A percentile compares a stretch with the other conserved stretches of the same genome.
phyloP scores from a whole-genome alignment of 2,888 invertebrate genomes.

The Leucophora obtusa region DNA sequence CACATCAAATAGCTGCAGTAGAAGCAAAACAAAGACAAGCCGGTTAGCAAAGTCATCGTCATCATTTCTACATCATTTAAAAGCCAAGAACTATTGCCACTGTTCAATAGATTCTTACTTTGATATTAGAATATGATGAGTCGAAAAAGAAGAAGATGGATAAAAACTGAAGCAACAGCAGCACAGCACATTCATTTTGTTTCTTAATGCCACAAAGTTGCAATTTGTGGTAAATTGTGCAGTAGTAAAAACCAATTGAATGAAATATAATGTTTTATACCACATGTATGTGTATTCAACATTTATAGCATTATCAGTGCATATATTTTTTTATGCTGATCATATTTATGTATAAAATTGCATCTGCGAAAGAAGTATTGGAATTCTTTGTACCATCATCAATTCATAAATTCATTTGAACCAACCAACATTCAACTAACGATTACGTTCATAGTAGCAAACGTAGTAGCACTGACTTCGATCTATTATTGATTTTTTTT shows the following conservation, averaged over 20 bases:
- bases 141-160: background rate
- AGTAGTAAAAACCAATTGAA: slow-evolving; percentile 47
- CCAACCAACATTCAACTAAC: slow-evolving; percentile 29
- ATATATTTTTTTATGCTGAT: background rate
- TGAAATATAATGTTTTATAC: slow-evolving; percentile 44
- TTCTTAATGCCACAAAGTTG: slow-evolving; percentile 50
- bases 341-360: slow-evolving; percentile 14
- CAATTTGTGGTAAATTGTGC: slow-evolving; percentile 49
- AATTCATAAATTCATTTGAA: slow-evolving; percentile 39
- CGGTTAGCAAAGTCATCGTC: slow-evolving; percentile 61
- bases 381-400: slow-evolving; percentile 25
- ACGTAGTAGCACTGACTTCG: slow-evolving; percentile 30
- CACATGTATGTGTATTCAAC: background rate
- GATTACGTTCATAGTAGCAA: slow-evolving; percentile 53
- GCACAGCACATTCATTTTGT: slow-evolving; percentile 22
- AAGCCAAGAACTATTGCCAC: slow-evolving; percentile 42
- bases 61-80: slow-evolving; percentile 44
- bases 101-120: slow-evolving; percentile 53
- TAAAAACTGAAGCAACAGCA: slow-evolving; percentile 40
- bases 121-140: slow-evolving; percentile 48
- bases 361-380: slow-evolving; percentile 2
- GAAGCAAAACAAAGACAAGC: slow-evolving; percentile 56
- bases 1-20: slow-evolving; percentile 23
- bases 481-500: slow-evolving; percentile 40
- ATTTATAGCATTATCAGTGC: slow-evolving; percentile 15